A percentile compares a stretch with the other conserved stretches of the same genome.
phyloP scores from a whole-genome alignment of 2,888 invertebrate species.

The Yponomeuta sedellus region DNA sequence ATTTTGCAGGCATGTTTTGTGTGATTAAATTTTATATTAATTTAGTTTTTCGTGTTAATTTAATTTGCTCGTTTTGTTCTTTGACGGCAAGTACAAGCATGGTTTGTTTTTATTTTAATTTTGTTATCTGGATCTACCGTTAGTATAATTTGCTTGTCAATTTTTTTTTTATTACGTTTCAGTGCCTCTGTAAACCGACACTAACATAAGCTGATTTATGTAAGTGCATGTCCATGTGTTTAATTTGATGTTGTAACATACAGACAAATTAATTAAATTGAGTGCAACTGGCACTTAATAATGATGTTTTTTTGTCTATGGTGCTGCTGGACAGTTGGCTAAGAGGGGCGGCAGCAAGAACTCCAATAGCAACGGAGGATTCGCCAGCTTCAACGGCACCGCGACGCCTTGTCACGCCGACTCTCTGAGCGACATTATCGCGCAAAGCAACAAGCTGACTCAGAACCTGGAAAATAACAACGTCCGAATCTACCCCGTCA shows the following conservation, averaged over 20 bases:
- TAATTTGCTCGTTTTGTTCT: neutral
- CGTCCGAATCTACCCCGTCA: slow-evolving; percentile 29
- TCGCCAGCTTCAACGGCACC: slow-evolving; percentile 42
- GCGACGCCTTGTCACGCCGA: slow-evolving; percentile 36
- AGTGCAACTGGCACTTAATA: neutral
- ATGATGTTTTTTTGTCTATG: slow-evolving; percentile 25
- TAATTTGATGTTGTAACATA: neutral
- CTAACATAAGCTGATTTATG: neutral
- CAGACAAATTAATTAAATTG: neutral
- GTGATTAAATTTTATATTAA: neutral
- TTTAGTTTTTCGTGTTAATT: neutral
- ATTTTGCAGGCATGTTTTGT: neutral
- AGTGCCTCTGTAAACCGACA: neutral
- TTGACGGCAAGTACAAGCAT: neutral
- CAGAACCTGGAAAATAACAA: slow-evolving; percentile 57
- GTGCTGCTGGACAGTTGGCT: slow-evolving; percentile 38
- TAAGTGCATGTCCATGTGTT: neutral
- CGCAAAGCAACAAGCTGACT: slow-evolving; percentile 35
- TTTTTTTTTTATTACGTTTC: neutral
- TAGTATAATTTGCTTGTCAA: neutral
- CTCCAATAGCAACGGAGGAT: slow-evolving; percentile 29
- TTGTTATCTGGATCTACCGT: neutral
- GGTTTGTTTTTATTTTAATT: neutral
- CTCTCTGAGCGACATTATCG: slow-evolving; percentile 44
- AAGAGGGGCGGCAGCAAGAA: slow-evolving; percentile 31